Conservation (phyloP, 37 sponge, comb jelly and placozoan species). For the Bolinopsis microptera region DNA sequence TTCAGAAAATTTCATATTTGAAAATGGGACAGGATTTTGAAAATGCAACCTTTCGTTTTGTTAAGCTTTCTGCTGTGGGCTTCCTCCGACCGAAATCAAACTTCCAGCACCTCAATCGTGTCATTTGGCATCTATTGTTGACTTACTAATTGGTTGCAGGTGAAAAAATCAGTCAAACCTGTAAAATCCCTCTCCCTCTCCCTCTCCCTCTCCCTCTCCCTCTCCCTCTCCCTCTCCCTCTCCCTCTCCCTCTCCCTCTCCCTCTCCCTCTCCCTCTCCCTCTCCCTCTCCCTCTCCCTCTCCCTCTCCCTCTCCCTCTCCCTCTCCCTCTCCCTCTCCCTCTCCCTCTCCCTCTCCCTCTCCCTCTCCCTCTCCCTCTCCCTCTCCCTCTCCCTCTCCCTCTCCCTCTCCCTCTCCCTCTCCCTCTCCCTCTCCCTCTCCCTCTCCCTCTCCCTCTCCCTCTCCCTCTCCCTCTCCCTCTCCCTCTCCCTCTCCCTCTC, state of each 20-base stretch:
- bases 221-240: not conserved
- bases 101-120: too few relatives aligned
- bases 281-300: not conserved
- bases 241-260: not conserved
- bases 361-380: slow-evolving; percentile 60
- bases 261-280: not conserved
- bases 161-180: too few relatives aligned
- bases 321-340: slow-evolving; percentile 51
- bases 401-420: slow-evolving; percentile 68
- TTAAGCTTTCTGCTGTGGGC: too few relatives aligned
- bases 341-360: slow-evolving; percentile 68
- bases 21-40: too few relatives aligned
- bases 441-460: slow-evolving; percentile 36
- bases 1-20: too few relatives aligned
- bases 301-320: not conserved
- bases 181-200: not conserved
- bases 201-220: not conserved
- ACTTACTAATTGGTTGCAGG: too few relatives aligned
- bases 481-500: slow-evolving; percentile 65
- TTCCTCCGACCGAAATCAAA: too few relatives aligned
- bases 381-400: slow-evolving; percentile 66
- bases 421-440: slow-evolving; percentile 54
- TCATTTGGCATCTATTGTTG: too few relatives aligned
- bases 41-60: too few relatives aligned
- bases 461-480: slow-evolving; percentile 66